Conservation (phyloP, 2,888 invertebrate genomes). For the Apamea epomidion region DNA sequence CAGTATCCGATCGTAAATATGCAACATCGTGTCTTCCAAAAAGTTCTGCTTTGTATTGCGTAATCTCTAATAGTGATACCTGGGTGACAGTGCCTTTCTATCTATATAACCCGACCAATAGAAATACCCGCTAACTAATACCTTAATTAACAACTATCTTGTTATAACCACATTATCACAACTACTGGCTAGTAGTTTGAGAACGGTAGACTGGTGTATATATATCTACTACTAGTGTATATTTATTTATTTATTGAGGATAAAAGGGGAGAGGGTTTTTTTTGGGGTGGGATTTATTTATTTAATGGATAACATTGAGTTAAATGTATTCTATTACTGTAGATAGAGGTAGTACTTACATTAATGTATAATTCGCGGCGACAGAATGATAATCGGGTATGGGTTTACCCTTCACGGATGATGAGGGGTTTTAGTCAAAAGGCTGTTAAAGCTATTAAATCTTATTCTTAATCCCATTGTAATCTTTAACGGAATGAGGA, state of each 20-base stretch:
- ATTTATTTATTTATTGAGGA: neutral
- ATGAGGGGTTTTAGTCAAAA: neutral
- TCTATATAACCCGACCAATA: neutral
- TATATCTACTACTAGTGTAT: constrained; percentile 6
- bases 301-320: neutral
- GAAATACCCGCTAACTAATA: neutral
- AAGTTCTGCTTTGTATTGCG: neutral
- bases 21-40: neutral
- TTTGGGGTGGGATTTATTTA: too few species aligned
- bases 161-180: neutral
- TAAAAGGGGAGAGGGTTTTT: too few species aligned
- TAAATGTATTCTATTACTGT: constrained; percentile 16
- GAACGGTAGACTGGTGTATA: constrained; percentile 28
- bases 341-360: neutral
- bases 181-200: constrained; percentile 3
- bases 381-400: constrained; percentile 19
- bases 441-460: constrained; percentile 17
- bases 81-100: neutral
- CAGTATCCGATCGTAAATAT: neutral
- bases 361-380: constrained; percentile 28
- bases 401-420: neutral
- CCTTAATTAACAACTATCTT: neutral
- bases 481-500: constrained; percentile 13
- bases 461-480: constrained; percentile 12
- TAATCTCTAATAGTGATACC: neutral